phyloP scores from a whole-genome alignment of 2,888 invertebrate species.

The Parnassius mnemosyne region DNA sequence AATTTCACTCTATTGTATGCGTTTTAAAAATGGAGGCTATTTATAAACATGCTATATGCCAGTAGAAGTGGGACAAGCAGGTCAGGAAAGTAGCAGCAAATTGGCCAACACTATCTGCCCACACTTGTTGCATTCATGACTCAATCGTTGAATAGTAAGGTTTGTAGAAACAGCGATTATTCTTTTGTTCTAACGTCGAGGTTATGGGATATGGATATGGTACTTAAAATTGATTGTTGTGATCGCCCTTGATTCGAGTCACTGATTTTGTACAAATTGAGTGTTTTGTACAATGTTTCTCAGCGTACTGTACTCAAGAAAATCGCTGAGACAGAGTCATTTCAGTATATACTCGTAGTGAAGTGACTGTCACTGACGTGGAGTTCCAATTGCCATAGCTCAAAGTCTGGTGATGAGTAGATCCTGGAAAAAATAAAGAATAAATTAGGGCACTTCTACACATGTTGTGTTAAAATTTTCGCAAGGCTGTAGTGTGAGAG shows the following conservation, averaged over 20 bases:
- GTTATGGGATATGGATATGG: conserved; percentile 14
- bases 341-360: too few species aligned
- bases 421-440: too few species aligned
- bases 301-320: neutral
- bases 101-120: conserved; percentile 17
- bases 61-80: conserved; percentile 5
- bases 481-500: too few species aligned
- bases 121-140: conserved; percentile 18
- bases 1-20: too few species aligned
- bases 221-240: neutral
- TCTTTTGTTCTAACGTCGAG: conserved; percentile 13
- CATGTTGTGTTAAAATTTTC: too few species aligned
- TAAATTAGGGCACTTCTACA: too few species aligned
- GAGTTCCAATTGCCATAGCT: too few species aligned
- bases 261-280: neutral
- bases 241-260: neutral
- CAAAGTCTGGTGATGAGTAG: too few species aligned
- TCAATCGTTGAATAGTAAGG: conserved; percentile 13
- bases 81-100: conserved; percentile 21
- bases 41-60: neutral
- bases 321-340: neutral
- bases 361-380: too few species aligned
- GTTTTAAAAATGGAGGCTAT: too few species aligned
- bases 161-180: conserved; percentile 2
- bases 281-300: neutral